Conservation (phyloP, 2,888 invertebrate species). For the Aspidapion aeneum region DNA sequence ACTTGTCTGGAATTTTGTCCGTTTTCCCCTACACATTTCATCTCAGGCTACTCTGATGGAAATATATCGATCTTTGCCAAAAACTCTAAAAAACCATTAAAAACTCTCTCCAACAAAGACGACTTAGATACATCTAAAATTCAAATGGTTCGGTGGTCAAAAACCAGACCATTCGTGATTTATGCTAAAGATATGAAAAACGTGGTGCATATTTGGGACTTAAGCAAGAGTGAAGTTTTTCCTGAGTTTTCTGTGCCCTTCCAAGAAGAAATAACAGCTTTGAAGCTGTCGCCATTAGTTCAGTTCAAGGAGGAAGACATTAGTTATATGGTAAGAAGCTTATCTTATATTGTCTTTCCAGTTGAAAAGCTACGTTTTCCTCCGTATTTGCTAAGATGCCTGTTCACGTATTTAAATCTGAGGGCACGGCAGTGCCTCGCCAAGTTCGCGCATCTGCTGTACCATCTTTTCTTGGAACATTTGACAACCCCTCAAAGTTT, state of each 20-base stretch:
- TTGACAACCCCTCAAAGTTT: too few relatives aligned
- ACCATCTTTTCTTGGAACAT: too few relatives aligned
- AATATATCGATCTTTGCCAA: slow-evolving; percentile 50
- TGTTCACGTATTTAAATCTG: slow-evolving; percentile 1
- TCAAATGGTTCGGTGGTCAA: slow-evolving; percentile 53
- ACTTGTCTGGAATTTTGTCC: slow-evolving; percentile 51
- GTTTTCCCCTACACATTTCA: slow-evolving; percentile 49
- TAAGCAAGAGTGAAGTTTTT: slow-evolving; percentile 50
- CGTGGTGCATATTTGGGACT: slow-evolving; percentile 54
- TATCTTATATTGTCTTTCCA: slow-evolving; percentile 6
- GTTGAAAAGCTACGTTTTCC: slow-evolving; percentile 3
- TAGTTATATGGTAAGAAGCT: slow-evolving; percentile 51
- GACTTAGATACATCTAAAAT: slow-evolving; percentile 40
- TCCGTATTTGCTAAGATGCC: too few relatives aligned
- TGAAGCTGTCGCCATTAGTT: slow-evolving; percentile 47
- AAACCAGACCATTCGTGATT: slow-evolving; percentile 51
- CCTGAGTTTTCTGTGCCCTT: slow-evolving; percentile 49
- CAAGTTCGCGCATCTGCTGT: too few relatives aligned
- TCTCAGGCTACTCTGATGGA: slow-evolving; percentile 53
- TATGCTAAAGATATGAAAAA: slow-evolving; percentile 49
- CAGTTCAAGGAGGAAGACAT: slow-evolving; percentile 33
- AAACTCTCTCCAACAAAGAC: slow-evolving; percentile 40
- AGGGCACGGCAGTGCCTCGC: too few relatives aligned
- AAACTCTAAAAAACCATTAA: slow-evolving; percentile 45
- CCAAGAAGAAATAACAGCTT: slow-evolving; percentile 44